Percentiles rank a stretch among this genome's conserved stretches.
Evolutionary conservation across 1,140 invertebrate species (phyloP).

Genomic region (Nixonia krombeini): DNA sequence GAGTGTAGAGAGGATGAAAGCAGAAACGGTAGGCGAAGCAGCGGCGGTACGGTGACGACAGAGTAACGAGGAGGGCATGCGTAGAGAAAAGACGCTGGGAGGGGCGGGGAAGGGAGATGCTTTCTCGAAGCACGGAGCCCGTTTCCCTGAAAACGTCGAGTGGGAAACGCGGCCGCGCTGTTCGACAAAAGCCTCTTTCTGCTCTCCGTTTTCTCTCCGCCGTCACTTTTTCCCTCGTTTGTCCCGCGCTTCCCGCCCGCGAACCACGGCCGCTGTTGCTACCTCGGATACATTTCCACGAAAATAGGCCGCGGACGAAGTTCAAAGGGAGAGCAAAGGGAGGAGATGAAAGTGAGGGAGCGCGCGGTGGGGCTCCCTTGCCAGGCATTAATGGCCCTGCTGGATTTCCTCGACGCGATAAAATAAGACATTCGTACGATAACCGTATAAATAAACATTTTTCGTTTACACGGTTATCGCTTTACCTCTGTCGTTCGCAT

Average conservation of each 20-base stretch:
- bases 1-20: too few relatives aligned
- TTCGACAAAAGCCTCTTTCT: slow-evolving; percentile 46
- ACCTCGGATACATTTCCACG: slow-evolving; percentile 35
- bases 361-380: too few relatives aligned
- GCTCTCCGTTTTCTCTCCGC: slow-evolving; percentile 1
- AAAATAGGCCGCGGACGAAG: slow-evolving; percentile 59
- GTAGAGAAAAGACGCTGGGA: neutral
- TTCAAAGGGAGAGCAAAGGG: slow-evolving; percentile 6
- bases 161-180: slow-evolving; percentile 18
- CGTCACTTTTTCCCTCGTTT: slow-evolving; percentile 17
- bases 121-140: too few relatives aligned
- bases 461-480: neutral
- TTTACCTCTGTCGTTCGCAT: neutral
- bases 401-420: neutral
- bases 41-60: too few relatives aligned
- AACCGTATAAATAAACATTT: neutral
- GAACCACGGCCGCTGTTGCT: slow-evolving; percentile 15
- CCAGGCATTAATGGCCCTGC: neutral
- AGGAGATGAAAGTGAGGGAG: too few relatives aligned
- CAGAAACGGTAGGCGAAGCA: too few relatives aligned
- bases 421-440: neutral
- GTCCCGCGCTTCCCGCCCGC: slow-evolving; percentile 9
- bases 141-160: slow-evolving; percentile 1
- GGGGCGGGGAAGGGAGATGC: too few relatives aligned
- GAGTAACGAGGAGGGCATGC: neutral